These are phyloP conservation scores for Alouatta palliata DNA, from an alignment of 2,113 vertebrate genomes.

Conservation along the genomic window DNA sequence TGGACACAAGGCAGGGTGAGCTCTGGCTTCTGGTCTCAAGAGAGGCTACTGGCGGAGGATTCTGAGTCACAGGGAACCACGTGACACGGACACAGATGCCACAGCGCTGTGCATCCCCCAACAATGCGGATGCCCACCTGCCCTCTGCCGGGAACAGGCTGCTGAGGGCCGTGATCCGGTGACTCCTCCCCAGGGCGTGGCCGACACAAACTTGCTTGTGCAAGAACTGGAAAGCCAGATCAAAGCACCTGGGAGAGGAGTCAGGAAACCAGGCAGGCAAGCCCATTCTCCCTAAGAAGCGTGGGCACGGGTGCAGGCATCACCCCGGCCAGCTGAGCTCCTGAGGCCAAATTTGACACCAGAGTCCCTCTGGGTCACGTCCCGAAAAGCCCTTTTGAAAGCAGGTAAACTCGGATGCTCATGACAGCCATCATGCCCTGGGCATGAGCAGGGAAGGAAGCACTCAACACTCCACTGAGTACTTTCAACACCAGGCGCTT, in stretches of 20 bases:
- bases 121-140: constrained; percentile 44
- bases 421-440: no score
- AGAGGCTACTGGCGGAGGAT: no score
- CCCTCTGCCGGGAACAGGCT: constrained; percentile 49
- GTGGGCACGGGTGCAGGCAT: not conserved
- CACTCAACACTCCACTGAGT: no score
- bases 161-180: constrained; percentile 37
- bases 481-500: not conserved
- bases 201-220: constrained; percentile 57
- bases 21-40: not conserved
- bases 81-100: not conserved
- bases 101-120: not conserved
- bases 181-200: constrained; percentile 64
- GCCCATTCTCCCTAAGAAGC: not conserved
- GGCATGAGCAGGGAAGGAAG: no score
- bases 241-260: constrained; percentile 66
- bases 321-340: not conserved
- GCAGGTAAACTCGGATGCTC: accelerated
- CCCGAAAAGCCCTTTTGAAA: not conserved
- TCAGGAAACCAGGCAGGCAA: not conserved
- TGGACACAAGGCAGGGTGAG: constrained; percentile 12
- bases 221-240: constrained; percentile 74
- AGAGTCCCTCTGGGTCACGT: not conserved
- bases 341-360: not conserved
- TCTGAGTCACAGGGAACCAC: no score